Conservation (phyloP, 2,113 vertebrate species). For the Rana temporaria region DNA sequence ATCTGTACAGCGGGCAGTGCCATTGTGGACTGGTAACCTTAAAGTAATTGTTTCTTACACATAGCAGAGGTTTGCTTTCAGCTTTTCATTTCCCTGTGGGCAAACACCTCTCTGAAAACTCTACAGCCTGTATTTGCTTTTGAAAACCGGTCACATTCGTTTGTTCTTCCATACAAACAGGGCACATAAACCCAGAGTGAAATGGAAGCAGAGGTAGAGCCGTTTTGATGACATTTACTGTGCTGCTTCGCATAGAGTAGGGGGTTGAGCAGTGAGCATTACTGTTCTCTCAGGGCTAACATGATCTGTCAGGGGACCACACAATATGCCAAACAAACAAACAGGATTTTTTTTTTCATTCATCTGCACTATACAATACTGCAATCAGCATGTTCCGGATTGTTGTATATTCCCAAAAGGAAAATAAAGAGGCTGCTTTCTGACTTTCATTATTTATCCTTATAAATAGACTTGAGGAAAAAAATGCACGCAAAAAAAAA, state of each 20-base stretch:
- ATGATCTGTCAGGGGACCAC: conserved; percentile 52
- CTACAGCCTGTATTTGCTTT: conserved; percentile 48
- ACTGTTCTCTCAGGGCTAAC: conserved; percentile 53
- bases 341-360: conserved; percentile 47
- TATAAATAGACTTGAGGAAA: conserved; percentile 41
- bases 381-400: conserved; percentile 53
- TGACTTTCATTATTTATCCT: conserved; percentile 44
- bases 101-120: conserved; percentile 43
- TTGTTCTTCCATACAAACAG: conserved; percentile 46
- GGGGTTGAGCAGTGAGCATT: conserved; percentile 48
- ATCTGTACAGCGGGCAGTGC: conserved; percentile 42
- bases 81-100: conserved; percentile 46
- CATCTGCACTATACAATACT: conserved; percentile 47
- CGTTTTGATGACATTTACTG: conserved; percentile 63
- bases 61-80: conserved; percentile 44
- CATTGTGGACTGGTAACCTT: conserved; percentile 35
- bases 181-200: conserved; percentile 57
- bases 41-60: conserved; percentile 50
- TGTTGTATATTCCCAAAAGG: conserved; percentile 47
- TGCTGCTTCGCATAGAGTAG: conserved; percentile 43
- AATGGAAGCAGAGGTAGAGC: conserved; percentile 58
- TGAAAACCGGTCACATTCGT: conserved; percentile 49
- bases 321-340: conserved; percentile 54
- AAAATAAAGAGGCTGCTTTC: conserved; percentile 46
- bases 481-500: conserved; percentile 22